Conservation (phyloP, 2,113 vertebrate species). For the Sturnus vulgaris region DNA sequence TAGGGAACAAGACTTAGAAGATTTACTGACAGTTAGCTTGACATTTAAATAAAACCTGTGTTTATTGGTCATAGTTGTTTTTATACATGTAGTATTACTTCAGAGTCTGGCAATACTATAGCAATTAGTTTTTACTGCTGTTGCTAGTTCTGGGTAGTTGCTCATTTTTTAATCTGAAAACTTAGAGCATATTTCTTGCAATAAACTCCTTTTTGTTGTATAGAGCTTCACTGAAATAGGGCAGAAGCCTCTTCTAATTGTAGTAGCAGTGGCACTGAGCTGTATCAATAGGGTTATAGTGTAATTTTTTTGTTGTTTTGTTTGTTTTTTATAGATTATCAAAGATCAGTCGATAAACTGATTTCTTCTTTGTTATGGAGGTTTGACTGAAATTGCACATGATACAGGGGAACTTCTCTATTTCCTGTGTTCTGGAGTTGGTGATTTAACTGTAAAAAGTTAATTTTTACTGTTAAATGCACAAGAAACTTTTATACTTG, state of each 20-base stretch:
- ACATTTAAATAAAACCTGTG: not conserved
- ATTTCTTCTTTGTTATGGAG: not conserved
- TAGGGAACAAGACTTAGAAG: not conserved
- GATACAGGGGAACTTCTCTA: not conserved
- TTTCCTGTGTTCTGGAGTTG: not conserved
- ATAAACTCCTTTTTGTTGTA: not conserved
- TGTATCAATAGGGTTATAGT: not conserved
- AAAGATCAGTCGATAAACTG: not conserved
- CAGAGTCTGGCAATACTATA: not conserved
- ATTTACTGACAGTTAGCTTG: not conserved
- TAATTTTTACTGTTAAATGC: not conserved
- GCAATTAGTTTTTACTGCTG: not conserved
- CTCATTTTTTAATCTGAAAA: not conserved
- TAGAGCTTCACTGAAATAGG: not conserved
- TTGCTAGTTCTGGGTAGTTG: not conserved
- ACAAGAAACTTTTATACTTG: not conserved
- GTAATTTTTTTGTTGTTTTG: not conserved
- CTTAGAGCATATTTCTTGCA: not conserved
- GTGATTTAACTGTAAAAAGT: not conserved
- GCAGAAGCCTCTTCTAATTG: not conserved
- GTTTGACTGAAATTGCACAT: not conserved
- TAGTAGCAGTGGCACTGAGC: not conserved
- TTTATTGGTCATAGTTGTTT: not conserved
- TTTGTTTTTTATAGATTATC: not conserved
- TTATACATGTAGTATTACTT: not conserved